These are phyloP conservation scores for Ischnura elegans DNA, from an alignment of 2,888 invertebrate species.

Conservation along the genomic window DNA sequence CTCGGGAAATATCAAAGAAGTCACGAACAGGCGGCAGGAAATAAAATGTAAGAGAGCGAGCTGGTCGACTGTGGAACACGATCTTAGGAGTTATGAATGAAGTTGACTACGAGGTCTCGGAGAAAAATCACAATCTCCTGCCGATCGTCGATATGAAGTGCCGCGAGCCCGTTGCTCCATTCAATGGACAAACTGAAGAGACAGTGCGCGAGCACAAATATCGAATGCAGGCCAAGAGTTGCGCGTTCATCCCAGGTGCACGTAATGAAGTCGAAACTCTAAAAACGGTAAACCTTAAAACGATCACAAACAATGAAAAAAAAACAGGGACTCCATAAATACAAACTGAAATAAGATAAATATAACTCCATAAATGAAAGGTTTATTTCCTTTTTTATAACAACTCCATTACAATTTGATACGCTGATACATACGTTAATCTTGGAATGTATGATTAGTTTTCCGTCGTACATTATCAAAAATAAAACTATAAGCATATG, in stretches of 20 bases:
- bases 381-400: too few species aligned
- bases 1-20: slow-evolving; percentile 2
- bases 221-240: not conserved
- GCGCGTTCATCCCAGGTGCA: not conserved
- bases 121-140: not conserved
- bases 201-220: not conserved
- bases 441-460: too few species aligned
- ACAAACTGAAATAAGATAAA: too few species aligned
- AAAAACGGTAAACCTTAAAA: too few species aligned
- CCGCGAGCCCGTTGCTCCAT: not conserved
- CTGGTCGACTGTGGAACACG: not conserved
- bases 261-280: not conserved
- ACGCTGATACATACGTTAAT: too few species aligned
- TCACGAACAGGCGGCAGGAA: not conserved
- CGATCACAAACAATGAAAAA: not conserved
- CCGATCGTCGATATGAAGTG: not conserved
- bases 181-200: not conserved
- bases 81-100: slow-evolving; percentile 5
- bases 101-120: not conserved
- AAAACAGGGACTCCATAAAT: too few species aligned
- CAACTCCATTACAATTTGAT: too few species aligned
- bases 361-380: too few species aligned
- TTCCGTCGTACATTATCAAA: too few species aligned
- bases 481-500: too few species aligned
- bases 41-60: not conserved